A percentile compares a stretch with the other conserved stretches of the same genome.
Evolutionary conservation across 2,888 invertebrate genomes (phyloP).

Genomic region (Megalurothrips usitatus): DNA sequence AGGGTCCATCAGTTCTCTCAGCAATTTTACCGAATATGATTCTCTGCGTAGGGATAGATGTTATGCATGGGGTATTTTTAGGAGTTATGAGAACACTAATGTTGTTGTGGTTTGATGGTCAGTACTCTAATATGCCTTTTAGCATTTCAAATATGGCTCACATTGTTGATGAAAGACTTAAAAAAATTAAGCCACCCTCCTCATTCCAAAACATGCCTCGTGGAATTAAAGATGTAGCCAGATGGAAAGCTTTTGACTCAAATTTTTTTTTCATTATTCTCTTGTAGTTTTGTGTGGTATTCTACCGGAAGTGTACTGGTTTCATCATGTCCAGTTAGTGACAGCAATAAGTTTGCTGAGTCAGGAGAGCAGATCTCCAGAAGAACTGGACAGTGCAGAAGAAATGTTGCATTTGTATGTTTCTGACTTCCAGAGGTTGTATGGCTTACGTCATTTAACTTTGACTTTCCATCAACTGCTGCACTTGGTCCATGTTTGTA

Average conservation of each 20-base stretch:
- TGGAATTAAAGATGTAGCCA: background rate
- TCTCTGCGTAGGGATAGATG: background rate
- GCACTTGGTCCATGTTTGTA: constrained; percentile 37
- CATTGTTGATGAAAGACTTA: background rate
- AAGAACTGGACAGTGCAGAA: constrained; percentile 32
- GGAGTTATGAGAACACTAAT: background rate
- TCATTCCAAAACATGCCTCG: background rate
- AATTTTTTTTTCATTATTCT: constrained; percentile 38
- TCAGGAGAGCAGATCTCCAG: constrained; percentile 34
- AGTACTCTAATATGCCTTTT: background rate
- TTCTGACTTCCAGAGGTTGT: constrained; percentile 36
- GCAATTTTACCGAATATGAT: background rate
- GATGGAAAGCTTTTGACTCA: constrained; percentile 38
- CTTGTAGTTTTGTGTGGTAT: constrained; percentile 36
- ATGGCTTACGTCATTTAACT: constrained; percentile 37
- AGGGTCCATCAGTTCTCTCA: background rate
- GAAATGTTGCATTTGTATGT: constrained; percentile 34
- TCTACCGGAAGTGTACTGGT: constrained; percentile 35
- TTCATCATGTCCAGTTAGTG: constrained; percentile 37
- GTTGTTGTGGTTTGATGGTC: background rate
- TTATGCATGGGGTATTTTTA: background rate
- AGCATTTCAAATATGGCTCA: background rate
- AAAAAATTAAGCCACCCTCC: background rate
- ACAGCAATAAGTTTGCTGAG: constrained; percentile 35
- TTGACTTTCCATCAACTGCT: constrained; percentile 37